Evolutionary conservation across 2,888 invertebrate species (phyloP).

Genomic region (Pristionchus exspectatus): DNA sequence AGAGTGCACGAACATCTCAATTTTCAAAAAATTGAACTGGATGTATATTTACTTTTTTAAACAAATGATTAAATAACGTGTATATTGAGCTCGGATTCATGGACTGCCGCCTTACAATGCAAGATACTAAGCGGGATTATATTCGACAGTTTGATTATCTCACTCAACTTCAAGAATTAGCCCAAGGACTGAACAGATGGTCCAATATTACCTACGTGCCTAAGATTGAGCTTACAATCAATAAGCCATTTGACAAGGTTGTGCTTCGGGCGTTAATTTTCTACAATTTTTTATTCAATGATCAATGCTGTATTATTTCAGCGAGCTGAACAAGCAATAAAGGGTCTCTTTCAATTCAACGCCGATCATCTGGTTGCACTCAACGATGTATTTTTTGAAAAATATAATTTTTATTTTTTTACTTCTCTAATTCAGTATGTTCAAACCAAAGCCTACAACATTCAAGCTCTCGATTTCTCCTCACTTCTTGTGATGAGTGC

Average conservation of each 20-base stretch:
- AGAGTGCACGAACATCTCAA: background rate
- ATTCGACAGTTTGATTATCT: background rate
- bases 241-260: background rate
- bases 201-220: background rate
- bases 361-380: background rate
- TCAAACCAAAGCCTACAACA: background rate
- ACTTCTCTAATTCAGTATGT: background rate
- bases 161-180: background rate
- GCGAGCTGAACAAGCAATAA: background rate
- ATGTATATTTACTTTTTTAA: too few relatives aligned
- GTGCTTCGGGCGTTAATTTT: too few relatives aligned
- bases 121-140: background rate
- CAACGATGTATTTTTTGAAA: background rate
- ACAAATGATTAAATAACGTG: too few relatives aligned
- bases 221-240: background rate
- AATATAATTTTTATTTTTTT: background rate
- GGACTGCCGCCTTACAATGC: background rate
- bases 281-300: too few relatives aligned
- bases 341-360: background rate
- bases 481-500: background rate
- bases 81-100: too few relatives aligned
- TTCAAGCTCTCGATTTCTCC: background rate
- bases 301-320: too few relatives aligned
- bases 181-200: background rate
- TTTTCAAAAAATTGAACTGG: background rate